Base-by-base conservation (phyloP, 2,113 vertebrate genomes). In the Neolamprologus ventralis region DNA sequence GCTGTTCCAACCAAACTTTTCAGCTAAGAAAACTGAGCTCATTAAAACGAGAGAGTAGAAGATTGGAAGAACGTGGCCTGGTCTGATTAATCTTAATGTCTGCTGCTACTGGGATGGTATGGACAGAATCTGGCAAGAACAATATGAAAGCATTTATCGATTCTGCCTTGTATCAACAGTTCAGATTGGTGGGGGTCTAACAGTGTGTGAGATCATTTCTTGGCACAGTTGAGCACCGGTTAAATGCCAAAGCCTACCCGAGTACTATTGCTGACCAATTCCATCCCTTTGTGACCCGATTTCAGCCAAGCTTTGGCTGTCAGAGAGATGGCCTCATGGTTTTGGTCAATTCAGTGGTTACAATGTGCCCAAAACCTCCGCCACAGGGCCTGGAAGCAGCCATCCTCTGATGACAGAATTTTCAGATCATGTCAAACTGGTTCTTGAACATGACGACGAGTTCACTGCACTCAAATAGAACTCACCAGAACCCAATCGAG, bases 321-420 rank as follows among this genome's bases (percentile, higher is more conserved):
- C 63, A 37, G 63, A 68, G 11, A 68, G 0, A 21, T 21, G 33
- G 60, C 19, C 33, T 68, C 60, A 68, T 3, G 19, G 10, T 37
- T 37, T 65, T n/a, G 31, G 0, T 37, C 0, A 21, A 65, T 5
- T 65, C 58, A 3, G 1, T 63, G 58, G 31, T 5, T 35, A 0
- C 60, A 13, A 68, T 37, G 33, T 5, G 6, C 60, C 10, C 10
- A 37, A 65, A 65, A 65, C 33, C 60, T 65, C 60, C 0, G 7
- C 60, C 60, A 65, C 10, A 65, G 60, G 60, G 33, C 9, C 58
- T 63, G 9, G 16, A 63, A 33, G 58, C 2, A 63, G 58, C 58
- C 58, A 63, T 33, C 58, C 1, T 33, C 9, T 60, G 58, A 60
- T 33, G 28, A 0, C 1, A 60, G 0, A 63, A 35, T 35, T 33